Conservation (phyloP, 92 coral and sea anemone genomes). For the Porites lobata region DNA sequence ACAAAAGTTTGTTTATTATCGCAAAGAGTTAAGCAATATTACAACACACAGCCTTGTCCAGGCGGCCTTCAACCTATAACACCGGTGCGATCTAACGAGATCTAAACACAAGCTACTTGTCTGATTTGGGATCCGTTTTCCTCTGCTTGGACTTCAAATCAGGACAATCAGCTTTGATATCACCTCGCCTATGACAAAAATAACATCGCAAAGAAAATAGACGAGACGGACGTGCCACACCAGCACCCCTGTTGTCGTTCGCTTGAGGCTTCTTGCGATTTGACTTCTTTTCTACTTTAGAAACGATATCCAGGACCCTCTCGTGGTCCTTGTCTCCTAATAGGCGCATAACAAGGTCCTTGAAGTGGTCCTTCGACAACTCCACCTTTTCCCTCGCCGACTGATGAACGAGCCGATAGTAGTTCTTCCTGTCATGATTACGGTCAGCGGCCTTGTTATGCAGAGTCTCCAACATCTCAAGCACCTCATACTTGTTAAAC, state of each 20-base stretch:
- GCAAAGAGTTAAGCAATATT: not conserved
- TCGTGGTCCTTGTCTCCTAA: not conserved
- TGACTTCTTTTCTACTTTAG: not conserved
- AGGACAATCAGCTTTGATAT: slow-evolving; percentile 8
- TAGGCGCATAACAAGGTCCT: not conserved
- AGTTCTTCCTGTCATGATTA: not conserved
- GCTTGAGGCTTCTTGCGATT: not conserved
- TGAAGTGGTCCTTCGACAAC: not conserved
- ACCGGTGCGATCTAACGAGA: not conserved
- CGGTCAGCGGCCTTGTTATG: slow-evolving; percentile 18
- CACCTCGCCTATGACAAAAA: slow-evolving; percentile 10
- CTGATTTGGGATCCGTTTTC: not conserved
- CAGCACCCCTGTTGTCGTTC: not conserved
- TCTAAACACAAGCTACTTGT: slow-evolving; percentile 17
- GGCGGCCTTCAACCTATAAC: not conserved
- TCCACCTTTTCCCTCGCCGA: not conserved
- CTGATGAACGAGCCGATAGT: slow-evolving; percentile 17
- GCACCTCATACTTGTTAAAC: not conserved
- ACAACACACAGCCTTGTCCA: slow-evolving; percentile 1
- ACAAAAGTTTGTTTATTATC: not conserved
- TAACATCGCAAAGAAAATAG: not conserved
- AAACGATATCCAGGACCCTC: not conserved
- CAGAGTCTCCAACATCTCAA: slow-evolving; percentile 13
- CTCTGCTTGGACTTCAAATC: not conserved
- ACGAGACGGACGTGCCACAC: slow-evolving; percentile 21